Conservation (phyloP, 2,113 vertebrate species). For the Dasyurus viverrinus region DNA sequence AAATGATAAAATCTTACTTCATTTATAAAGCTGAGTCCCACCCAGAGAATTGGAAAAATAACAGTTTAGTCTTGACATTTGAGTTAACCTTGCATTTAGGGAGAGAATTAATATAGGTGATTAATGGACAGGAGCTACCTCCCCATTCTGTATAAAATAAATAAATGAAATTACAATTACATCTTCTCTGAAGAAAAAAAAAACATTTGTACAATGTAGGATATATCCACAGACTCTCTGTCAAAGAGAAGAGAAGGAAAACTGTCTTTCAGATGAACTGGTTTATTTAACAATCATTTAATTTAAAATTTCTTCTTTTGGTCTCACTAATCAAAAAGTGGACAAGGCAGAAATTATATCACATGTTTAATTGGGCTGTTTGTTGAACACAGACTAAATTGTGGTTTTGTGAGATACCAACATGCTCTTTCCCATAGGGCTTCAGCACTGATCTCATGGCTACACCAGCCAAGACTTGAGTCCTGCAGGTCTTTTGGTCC, state of each 20-base stretch:
- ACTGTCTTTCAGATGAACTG: constrained; percentile 6
- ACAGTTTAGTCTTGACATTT: not conserved
- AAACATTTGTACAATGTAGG: constrained; percentile 32
- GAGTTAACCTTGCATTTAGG: constrained; percentile 28
- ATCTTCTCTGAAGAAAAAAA: constrained; percentile 59
- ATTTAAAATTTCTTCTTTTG: constrained; percentile 4
- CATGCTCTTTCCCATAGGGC: constrained; percentile 21
- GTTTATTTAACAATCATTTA: constrained; percentile 35
- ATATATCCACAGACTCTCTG: not conserved
- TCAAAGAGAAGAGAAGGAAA: not conserved
- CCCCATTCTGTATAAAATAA: constrained; percentile 60
- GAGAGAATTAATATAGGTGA: constrained; percentile 69
- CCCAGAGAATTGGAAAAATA: not conserved
- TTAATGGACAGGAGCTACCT: constrained; percentile 56
- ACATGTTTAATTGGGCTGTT: constrained; percentile 58
- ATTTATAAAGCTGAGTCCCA: not conserved
- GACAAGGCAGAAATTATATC: constrained; percentile 25
- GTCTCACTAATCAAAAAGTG: not conserved
- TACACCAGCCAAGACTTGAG: constrained; percentile 62
- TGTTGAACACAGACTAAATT: constrained; percentile 35
- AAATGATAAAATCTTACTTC: not conserved
- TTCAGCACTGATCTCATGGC: constrained; percentile 29
- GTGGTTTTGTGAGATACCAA: constrained; percentile 46
- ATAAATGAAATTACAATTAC: constrained; percentile 36
- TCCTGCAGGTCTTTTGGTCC: constrained; percentile 70